Evolutionary conservation across 2,797 vertebrate species (phyloP).

Genomic region (Pempheris klunzingeri): DNA sequence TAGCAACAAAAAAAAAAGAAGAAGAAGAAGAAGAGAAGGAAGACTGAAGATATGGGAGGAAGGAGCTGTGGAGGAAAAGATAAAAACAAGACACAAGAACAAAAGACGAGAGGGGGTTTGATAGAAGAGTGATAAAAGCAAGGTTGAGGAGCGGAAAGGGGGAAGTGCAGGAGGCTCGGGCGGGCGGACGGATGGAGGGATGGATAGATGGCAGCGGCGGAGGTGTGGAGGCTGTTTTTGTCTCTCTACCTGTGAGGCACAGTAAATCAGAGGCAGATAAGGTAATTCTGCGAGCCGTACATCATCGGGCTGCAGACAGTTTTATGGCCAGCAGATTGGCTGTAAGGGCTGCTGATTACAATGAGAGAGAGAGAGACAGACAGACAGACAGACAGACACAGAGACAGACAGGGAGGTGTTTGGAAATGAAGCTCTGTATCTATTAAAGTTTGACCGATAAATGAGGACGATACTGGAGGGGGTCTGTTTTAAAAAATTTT

Average conservation of each 20-base stretch:
- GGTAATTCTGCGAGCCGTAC: conserved; percentile 92
- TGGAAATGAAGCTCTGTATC: conserved; percentile 19
- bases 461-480: conserved; percentile 5
- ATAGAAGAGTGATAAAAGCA: conserved; percentile 57
- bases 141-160: conserved; percentile 36
- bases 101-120: conserved; percentile 37
- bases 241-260: conserved; percentile 97
- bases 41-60: neutral
- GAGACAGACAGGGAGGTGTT: conserved; percentile 11
- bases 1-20: no score
- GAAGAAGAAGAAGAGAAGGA: neutral
- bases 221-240: conserved; percentile 89
- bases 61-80: conserved; percentile 9
- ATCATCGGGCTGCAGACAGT: conserved; percentile 91
- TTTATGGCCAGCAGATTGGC: conserved; percentile 93
- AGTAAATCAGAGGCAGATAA: conserved; percentile 95
- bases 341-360: conserved; percentile 90
- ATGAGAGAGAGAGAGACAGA: conserved; percentile 67
- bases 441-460: conserved; percentile 19
- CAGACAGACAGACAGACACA: neutral
- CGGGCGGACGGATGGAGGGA: conserved; percentile 32
- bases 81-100: conserved; percentile 21
- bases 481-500: no score
- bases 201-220: conserved; percentile 59
- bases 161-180: conserved; percentile 20